A percentile compares a stretch with the other conserved stretches of the same genome.
Evolutionary conservation across 2,113 vertebrate genomes (phyloP).

Genomic region (Colaptes auratus): DNA sequence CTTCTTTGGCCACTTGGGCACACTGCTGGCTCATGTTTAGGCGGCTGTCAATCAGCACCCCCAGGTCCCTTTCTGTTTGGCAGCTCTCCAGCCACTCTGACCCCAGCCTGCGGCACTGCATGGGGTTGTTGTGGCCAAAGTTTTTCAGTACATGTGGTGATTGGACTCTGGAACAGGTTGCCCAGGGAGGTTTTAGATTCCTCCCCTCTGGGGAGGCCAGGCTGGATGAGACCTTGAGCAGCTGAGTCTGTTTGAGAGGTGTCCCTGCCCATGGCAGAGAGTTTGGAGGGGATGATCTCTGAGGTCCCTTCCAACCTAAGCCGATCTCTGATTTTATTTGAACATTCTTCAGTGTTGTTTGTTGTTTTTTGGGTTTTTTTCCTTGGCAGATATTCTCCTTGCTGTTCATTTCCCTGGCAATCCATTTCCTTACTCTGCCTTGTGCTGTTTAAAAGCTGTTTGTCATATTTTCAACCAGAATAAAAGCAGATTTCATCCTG

Average conservation of each 20-base stretch:
- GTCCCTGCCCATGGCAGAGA: too few relatives aligned
- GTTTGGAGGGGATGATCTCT: too few relatives aligned
- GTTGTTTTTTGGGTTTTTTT: background rate
- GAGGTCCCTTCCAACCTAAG: too few relatives aligned
- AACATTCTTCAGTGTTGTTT: background rate
- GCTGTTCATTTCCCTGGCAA: background rate
- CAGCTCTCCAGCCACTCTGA: too few relatives aligned
- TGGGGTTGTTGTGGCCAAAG: background rate
- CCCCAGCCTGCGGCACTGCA: too few relatives aligned
- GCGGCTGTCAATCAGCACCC: too few relatives aligned
- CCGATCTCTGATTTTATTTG: too few relatives aligned
- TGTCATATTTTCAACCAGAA: background rate
- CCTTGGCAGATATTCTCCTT: background rate
- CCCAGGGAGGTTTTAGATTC: background rate
- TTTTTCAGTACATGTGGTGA: background rate
- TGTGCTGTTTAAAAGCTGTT: background rate
- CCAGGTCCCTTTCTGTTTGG: too few relatives aligned
- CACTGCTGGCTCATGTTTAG: too few relatives aligned
- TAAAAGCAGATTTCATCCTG: background rate
- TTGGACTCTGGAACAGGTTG: background rate
- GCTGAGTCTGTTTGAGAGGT: background rate
- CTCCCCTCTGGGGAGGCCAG: too few relatives aligned
- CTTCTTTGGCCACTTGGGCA: too few relatives aligned
- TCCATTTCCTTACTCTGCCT: background rate
- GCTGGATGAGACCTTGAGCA: background rate